Base-by-base conservation (phyloP, 2,888 invertebrate genomes). In the Dryobotodes eremita region DNA sequence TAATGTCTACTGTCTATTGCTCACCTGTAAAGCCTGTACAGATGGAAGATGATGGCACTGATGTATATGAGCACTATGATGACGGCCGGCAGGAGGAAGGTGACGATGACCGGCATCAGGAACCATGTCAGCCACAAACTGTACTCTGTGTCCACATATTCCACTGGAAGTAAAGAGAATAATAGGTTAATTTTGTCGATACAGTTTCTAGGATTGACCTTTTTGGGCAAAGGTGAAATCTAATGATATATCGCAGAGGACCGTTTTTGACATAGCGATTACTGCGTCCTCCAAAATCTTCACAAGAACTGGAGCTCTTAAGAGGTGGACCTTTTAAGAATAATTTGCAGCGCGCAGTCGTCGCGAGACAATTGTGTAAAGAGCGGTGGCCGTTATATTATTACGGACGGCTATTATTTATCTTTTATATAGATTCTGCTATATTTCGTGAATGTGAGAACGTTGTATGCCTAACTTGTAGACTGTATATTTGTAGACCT, bases 91-190 rank as follows among this genome's bases (percentile, higher is more conserved):
- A 99, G 97, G 71, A 99, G 97, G 97, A 99, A 99, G 87, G 99
- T 98, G 86, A 98, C 97, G 88, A 98, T 96, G 79, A 99, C 97
- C 3, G 99, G 99, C 94, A 98, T 98, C 92, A 99, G 97, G 90
- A 98, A 97, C 98, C 98, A 98, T 89, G 98, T 98, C 84, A 99
- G 97, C 98, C 98, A 98, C 87, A 98, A 93, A 77, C 98, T 98
- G 94, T 98, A 98, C 92, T 98, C 98, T 88, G 98, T 97, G 95
- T 98, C 98, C 91, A 98, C 98, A 93, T 98, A 98, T 88, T 98
- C 97, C 93, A 98, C 98, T 98, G 97, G 62, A 97, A 97, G 86
- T 72, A 91, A 79, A 72, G 65, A 80, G 7, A 79, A 59, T 6
- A 36, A 77, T 57, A 55, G 31, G 59, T 83, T 81, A 68, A 55